phyloP scores from a whole-genome alignment of 2,797 vertebrate genomes.

The Aviceda cuculoides region DNA sequence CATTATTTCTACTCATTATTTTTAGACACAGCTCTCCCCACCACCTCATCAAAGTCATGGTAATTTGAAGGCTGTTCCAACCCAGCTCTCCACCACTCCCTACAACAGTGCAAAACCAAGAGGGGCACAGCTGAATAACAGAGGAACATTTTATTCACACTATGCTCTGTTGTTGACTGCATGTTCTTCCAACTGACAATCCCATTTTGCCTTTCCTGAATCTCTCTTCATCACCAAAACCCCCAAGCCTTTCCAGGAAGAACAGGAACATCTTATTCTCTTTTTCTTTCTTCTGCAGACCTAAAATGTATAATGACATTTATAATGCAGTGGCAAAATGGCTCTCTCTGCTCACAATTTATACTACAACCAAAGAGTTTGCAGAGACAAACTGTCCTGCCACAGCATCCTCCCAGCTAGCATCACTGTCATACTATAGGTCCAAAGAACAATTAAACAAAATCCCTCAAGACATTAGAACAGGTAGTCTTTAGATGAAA shows the following conservation, averaged over 20 bases:
- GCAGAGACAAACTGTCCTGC: not conserved
- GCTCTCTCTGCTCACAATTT: not conserved
- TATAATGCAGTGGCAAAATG: not conserved
- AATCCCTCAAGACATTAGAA: not conserved
- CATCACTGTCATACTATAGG: not conserved
- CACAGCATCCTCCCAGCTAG: not conserved
- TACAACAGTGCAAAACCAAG: not conserved
- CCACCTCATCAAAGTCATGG: not conserved
- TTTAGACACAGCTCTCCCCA: not conserved
- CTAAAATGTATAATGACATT: not conserved
- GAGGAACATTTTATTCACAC: not conserved
- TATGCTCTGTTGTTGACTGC: not conserved
- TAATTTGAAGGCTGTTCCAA: not conserved
- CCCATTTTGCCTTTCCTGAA: not conserved
- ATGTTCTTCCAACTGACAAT: not conserved
- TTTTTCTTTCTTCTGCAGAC: not conserved
- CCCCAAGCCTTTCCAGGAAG: not conserved
- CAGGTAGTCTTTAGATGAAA: not conserved
- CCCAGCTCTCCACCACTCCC: not conserved
- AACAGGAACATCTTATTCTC: not conserved
- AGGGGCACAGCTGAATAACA: not conserved
- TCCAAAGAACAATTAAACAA: not conserved
- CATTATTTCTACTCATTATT: not conserved
- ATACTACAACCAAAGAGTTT: accelerated
- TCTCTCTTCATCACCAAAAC: not conserved